A percentile compares a stretch with the other conserved stretches of the same genome.
phyloP scores from a whole-genome alignment of 2,888 invertebrate genomes.

The Orgyia antiqua region DNA sequence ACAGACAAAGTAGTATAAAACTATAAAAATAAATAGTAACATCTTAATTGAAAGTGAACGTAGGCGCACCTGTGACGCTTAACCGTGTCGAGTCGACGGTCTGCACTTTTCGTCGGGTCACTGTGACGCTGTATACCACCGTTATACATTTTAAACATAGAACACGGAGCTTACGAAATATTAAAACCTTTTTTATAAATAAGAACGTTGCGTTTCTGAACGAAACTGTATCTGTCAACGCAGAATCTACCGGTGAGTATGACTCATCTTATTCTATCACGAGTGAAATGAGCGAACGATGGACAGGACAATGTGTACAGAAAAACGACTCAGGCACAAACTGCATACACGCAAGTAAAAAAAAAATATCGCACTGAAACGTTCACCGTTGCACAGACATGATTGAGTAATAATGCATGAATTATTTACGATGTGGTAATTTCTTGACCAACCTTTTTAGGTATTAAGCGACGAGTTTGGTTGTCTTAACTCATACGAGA shows the following conservation, averaged over 20 bases:
- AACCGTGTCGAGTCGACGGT: slow-evolving; percentile 52
- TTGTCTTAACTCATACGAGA: slow-evolving; percentile 26
- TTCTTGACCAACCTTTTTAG: slow-evolving; percentile 55
- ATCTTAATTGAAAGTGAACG: slow-evolving; percentile 67
- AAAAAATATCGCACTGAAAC: slow-evolving; percentile 47
- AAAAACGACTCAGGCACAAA: slow-evolving; percentile 44
- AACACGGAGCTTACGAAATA: slow-evolving; percentile 25
- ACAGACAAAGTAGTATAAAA: slow-evolving; percentile 24
- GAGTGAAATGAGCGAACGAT: slow-evolving; percentile 13
- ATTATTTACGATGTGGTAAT: slow-evolving; percentile 74
- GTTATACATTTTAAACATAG: slow-evolving; percentile 44
- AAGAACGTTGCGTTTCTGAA: slow-evolving; percentile 15
- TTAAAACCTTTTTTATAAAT: slow-evolving; percentile 16
- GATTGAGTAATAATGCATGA: slow-evolving; percentile 74
- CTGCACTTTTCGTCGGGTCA: slow-evolving; percentile 57
- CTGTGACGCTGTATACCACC: slow-evolving; percentile 53
- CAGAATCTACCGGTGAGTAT: slow-evolving; percentile 16
- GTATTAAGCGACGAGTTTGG: slow-evolving; percentile 33
- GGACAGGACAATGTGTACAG: slow-evolving; percentile 57
- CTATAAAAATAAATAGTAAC: slow-evolving; percentile 48
- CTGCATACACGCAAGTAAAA: slow-evolving; percentile 33
- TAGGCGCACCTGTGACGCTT: slow-evolving; percentile 59
- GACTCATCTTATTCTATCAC: slow-evolving; percentile 23
- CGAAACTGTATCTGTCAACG: slow-evolving; percentile 25
- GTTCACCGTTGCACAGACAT: slow-evolving; percentile 53